Evolutionary conservation across 1,140 invertebrate genomes (phyloP).

Genomic region (Drosophila serrata): DNA sequence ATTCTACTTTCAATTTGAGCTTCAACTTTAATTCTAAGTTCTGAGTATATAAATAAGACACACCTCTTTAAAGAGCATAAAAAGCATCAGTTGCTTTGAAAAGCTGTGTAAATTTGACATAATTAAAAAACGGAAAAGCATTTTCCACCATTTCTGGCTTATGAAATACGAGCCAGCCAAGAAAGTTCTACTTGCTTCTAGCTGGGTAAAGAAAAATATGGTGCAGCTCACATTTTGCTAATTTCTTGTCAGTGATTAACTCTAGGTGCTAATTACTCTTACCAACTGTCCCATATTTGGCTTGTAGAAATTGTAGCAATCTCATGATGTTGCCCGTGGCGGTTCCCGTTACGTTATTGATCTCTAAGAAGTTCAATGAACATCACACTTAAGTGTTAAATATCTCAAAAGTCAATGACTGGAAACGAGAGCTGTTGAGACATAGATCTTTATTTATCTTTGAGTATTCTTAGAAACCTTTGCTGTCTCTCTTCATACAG

Average conservation of each 20-base stretch:
- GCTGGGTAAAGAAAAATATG: slow-evolving; percentile 33
- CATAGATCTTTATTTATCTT: slow-evolving; percentile 15
- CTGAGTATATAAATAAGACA: neutral
- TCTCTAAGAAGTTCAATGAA: slow-evolving; percentile 66
- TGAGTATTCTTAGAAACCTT: neutral
- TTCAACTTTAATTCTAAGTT: too few species aligned
- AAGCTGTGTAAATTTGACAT: slow-evolving; percentile 73
- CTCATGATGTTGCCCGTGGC: slow-evolving; percentile 29
- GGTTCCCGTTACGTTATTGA: slow-evolving; percentile 29
- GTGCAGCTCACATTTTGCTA: slow-evolving; percentile 48
- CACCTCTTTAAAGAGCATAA: neutral
- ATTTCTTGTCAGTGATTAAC: slow-evolving; percentile 70
- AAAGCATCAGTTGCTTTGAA: slow-evolving; percentile 17
- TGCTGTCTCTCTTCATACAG: too few species aligned
- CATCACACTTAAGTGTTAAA: slow-evolving; percentile 53
- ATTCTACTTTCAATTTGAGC: neutral
- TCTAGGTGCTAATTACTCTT: slow-evolving; percentile 57
- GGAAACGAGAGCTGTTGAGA: slow-evolving; percentile 47
- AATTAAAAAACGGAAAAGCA: slow-evolving; percentile 69
- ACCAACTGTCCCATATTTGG: slow-evolving; percentile 65
- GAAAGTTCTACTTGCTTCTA: slow-evolving; percentile 23
- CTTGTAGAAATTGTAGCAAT: slow-evolving; percentile 24
- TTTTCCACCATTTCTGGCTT: slow-evolving; percentile 31
- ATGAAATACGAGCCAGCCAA: slow-evolving; percentile 49
- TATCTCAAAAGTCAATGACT: slow-evolving; percentile 53